Evolutionary conservation across 1,140 invertebrate genomes (phyloP).

Genomic region (Trachelipus rathkii): DNA sequence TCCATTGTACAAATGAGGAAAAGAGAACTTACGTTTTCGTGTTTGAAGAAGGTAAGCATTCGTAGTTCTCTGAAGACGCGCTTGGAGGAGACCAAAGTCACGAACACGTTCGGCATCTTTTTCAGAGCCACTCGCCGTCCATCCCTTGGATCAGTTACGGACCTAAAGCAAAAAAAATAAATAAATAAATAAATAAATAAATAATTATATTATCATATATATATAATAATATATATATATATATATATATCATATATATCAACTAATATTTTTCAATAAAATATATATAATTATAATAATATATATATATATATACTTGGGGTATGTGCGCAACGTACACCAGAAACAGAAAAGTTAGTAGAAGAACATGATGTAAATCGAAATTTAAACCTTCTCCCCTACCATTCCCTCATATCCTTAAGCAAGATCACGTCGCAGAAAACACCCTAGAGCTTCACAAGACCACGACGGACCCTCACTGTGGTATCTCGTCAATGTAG

Average conservation of each 20-base stretch:
- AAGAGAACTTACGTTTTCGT: constrained; percentile 79
- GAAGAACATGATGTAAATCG: too few species aligned
- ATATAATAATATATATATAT: background rate
- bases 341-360: too few species aligned
- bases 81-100: constrained; percentile 96
- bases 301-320: constrained; percentile 21
- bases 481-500: too few species aligned
- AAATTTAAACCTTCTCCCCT: too few species aligned
- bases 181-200: background rate
- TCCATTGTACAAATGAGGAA: too few species aligned
- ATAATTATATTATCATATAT: background rate
- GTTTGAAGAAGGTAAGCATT: constrained; percentile 99
- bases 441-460: too few species aligned
- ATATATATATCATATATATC: constrained; percentile 21
- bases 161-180: constrained; percentile 61
- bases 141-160: constrained; percentile 98
- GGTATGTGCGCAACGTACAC: too few species aligned
- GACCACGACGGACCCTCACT: too few species aligned
- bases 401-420: too few species aligned
- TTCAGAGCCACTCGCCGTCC: constrained; percentile 95
- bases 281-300: background rate
- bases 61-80: constrained; percentile 97
- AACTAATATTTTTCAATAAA: too few species aligned
- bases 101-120: constrained; percentile 99
- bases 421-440: too few species aligned